A percentile compares a stretch with the other conserved stretches of the same genome.
These are phyloP conservation scores for Lasioglossum lativentre DNA, from an alignment of 2,888 invertebrate species.

Conservation along the genomic window DNA sequence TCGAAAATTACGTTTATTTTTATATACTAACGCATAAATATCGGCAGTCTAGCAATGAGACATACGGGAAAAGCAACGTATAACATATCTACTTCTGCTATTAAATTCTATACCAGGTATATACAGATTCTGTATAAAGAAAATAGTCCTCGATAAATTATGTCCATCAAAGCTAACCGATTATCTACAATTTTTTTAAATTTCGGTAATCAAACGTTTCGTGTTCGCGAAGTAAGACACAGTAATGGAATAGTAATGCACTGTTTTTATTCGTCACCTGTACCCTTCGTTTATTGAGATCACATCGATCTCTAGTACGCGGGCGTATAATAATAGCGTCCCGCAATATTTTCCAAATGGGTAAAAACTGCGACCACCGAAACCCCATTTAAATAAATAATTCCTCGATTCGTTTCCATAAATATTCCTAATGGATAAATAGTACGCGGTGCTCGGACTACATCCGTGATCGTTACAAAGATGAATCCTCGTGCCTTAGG, in stretches of 20 bases:
- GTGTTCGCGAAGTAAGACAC: background rate
- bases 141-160: background rate
- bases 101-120: background rate
- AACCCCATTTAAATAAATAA: conserved; percentile 23
- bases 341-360: background rate
- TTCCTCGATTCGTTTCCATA: background rate
- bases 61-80: background rate
- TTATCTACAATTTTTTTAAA: background rate
- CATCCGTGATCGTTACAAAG: conserved; percentile 1
- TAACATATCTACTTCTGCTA: background rate
- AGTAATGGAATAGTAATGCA: background rate
- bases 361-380: background rate
- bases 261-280: background rate
- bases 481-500: conserved; percentile 8
- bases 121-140: conserved; percentile 8
- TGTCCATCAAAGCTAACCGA: background rate
- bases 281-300: background rate
- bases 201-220: background rate
- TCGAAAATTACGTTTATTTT: no score
- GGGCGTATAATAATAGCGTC: background rate
- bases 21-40: background rate
- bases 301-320: background rate
- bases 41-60: background rate
- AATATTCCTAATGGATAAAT: background rate
- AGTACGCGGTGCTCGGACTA: conserved; percentile 9